These are phyloP conservation scores for Lucinisca nassula DNA, from an alignment of 2,888 invertebrate genomes.

Conservation along the genomic window DNA sequence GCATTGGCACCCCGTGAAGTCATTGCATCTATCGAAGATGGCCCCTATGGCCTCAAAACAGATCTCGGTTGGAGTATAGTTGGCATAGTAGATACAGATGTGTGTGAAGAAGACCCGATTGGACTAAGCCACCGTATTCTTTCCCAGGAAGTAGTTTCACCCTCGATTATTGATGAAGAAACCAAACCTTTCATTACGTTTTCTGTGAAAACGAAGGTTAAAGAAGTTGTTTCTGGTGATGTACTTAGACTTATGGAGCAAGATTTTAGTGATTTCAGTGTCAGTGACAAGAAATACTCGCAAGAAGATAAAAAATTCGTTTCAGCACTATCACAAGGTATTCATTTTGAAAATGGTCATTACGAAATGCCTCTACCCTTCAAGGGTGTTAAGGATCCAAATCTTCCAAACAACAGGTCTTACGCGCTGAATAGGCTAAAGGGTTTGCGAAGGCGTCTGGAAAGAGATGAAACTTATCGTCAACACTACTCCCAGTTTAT, in stretches of 20 bases:
- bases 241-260: slow-evolving; percentile 1
- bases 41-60: slow-evolving; percentile 62
- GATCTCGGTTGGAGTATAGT: too few species aligned
- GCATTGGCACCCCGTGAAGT: slow-evolving; percentile 68
- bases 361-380: slow-evolving; percentile 40
- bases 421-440: slow-evolving; percentile 21
- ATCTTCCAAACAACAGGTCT: slow-evolving; percentile 26
- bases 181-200: background rate
- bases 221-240: slow-evolving; percentile 19
- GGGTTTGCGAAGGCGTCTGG: background rate
- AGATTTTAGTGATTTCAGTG: slow-evolving; percentile 12
- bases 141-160: background rate
- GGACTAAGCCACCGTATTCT: slow-evolving; percentile 42
- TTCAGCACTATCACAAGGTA: background rate
- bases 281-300: background rate
- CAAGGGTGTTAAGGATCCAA: background rate
- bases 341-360: background rate
- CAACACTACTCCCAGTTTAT: slow-evolving; percentile 16
- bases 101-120: slow-evolving; percentile 34
- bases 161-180: background rate
- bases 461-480: background rate
- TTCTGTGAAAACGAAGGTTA: too few species aligned
- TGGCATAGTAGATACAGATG: slow-evolving; percentile 59
- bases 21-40: slow-evolving; percentile 40
- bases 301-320: slow-evolving; percentile 16